Evolutionary conservation across 1,140 invertebrate species (phyloP), one percentile per base, ranked within the genome.

Genomic region (Panulirus ornatus): DNA sequence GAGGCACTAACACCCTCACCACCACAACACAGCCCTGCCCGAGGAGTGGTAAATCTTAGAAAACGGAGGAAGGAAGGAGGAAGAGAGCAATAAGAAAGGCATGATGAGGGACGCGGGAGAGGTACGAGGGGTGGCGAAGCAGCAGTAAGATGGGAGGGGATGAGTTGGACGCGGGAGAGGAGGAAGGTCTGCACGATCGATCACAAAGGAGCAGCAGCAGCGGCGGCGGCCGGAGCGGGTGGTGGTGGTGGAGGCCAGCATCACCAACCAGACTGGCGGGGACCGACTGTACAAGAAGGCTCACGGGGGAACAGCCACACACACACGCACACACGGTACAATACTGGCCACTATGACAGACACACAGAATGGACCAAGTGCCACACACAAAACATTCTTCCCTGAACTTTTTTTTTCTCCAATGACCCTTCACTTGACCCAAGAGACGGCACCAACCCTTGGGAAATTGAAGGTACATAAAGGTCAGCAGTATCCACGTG

Each of bases 121-220:
- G 19, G 73, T 6, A 30, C 3, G n/a, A 78, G 40, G n/a, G 27
- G 27, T 44, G 36, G 0, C 8, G 5, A 27, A 30, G 42, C 0
- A 30, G 2, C 1, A 11, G 38, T 1, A n/a, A 51, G 0, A 34
- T 9, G 9, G 30, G 42, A 42, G 42, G 22, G 51, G n/a, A 78
- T 5, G 75, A 27, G 27, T 8, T n/a, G 70, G 27, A 22, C 8
- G 70, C 19, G 70, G 11, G 36, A 44, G 14, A 11, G 36, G 16
- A 27, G 6, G 19, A 34, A 22, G 42, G 38, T 42, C 38, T 38
- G 58, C 54, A 40, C 81, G 81, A 83, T 83, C 81, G 81, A 83
- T 83, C 81, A 83, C 81, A 83, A 83, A 83, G 81, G 81, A 83
- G 40, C 58, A 83, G 54, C 51, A 63, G 30, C 27, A 79, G 76